Evolutionary conservation across 2,888 invertebrate genomes (phyloP), one percentile per base, ranked within the genome.

Genomic region (Macrosoma leucophasiata): DNA sequence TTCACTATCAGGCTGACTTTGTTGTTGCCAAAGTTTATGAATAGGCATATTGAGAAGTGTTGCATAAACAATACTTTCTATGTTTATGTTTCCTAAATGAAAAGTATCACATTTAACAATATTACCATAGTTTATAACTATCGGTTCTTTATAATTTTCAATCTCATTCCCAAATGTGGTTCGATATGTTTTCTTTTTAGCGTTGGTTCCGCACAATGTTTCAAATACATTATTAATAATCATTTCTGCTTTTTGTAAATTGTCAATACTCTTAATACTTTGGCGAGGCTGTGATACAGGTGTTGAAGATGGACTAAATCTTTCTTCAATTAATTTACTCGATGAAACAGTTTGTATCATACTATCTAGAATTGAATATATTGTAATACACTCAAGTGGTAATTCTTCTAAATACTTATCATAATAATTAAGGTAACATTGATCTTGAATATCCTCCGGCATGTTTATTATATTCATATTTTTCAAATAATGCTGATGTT

Each of bases 401-500:
- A 78, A 39, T 33, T 62, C 60, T 27, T 55, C 41, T 14, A 74
- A 55, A 34, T 52, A 43, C 37, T 58, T 41, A 13, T 55, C 33
- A 46, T 75, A 78, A 37, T 50, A 44, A n/a, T 43, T 46, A 14
- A 43, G 43, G 34, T 41, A 55, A 13, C 34, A 38, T 5, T 54
- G 41, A 9, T 64, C 51, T n/a, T 34, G 29, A 13, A 25, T 20
- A 11, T 59, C 58, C 26, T 58, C 39, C 2, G 77, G 70, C 36
- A 84, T 62, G 27, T 56, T 39, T 23, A 74, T 60, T 24, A 77
- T 62, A 39, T 72, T 64, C 73, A 86, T 82, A 45, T 78, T 84
- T 7, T 73, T 58, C 36, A 86, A 56, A 52, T 84, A 88, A 46
- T 77, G 64, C 3, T 27, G 22, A 50, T 87, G 84, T 46, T 86